phyloP scores from a whole-genome alignment of 2,888 invertebrate genomes.

The Drosophila kanekoi region DNA sequence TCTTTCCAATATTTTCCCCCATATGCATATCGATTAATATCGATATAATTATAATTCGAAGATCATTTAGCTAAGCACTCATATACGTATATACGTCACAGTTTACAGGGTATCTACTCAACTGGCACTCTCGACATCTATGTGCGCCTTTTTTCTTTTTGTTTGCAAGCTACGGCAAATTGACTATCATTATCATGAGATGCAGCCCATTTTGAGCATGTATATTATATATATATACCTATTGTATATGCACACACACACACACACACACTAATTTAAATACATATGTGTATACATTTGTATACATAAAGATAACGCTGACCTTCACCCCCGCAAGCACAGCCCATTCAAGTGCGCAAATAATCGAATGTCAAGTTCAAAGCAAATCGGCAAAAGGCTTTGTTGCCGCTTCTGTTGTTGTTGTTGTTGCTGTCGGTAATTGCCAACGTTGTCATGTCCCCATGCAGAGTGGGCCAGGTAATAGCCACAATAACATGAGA shows the following conservation, averaged over 20 bases:
- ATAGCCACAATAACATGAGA: constrained; percentile 63
- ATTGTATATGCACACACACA: background rate
- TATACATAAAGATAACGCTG: constrained; percentile 22
- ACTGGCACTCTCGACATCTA: background rate
- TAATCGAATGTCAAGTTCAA: constrained; percentile 76
- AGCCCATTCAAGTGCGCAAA: constrained; percentile 51
- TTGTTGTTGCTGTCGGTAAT: constrained; percentile 43
- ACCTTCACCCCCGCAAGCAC: constrained; percentile 62
- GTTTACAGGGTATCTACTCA: background rate
- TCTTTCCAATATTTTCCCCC: no score
- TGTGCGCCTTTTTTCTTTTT: background rate
- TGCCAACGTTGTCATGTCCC: constrained; percentile 53
- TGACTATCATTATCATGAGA: constrained; percentile 55
- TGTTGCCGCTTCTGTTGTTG: constrained; percentile 9
- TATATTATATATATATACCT: constrained; percentile 1
- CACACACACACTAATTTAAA: background rate
- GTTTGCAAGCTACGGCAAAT: constrained; percentile 34
- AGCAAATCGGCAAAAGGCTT: constrained; percentile 58
- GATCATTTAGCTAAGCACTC: no score
- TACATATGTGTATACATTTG: constrained; percentile 1
- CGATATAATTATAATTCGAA: no score
- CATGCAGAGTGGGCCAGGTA: constrained; percentile 50
- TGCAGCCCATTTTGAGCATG: constrained; percentile 38
- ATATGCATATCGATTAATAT: no score
- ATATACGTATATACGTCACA: background rate